These are phyloP conservation scores for Gnathonemus longibarbis DNA, from an alignment of 2,113 vertebrate species.

Conservation along the genomic window DNA sequence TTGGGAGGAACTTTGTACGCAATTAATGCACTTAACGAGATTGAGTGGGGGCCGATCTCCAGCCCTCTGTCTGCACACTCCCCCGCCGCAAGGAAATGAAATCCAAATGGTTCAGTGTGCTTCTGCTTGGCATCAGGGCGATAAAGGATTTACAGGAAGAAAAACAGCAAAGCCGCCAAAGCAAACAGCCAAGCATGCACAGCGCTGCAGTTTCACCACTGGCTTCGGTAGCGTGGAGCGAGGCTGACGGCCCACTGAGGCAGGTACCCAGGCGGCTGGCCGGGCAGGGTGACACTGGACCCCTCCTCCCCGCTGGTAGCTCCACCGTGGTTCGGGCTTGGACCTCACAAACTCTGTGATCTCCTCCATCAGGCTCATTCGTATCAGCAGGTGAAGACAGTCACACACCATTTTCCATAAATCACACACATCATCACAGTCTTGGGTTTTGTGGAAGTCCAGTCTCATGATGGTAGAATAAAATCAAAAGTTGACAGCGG, in stretches of 20 bases:
- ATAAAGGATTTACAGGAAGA: background rate
- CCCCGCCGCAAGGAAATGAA: background rate
- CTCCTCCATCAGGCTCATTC: slow-evolving; percentile 8
- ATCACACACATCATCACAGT: slow-evolving; percentile 4
- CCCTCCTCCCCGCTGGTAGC: background rate
- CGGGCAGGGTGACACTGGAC: background rate
- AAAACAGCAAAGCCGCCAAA: background rate
- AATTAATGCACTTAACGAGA: slow-evolving; percentile 4
- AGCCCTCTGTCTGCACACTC: background rate
- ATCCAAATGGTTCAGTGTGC: background rate
- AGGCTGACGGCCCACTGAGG: background rate
- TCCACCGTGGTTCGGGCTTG: background rate
- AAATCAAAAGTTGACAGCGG: background rate
- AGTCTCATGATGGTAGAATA: background rate
- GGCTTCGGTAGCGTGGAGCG: background rate
- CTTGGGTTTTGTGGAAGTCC: background rate
- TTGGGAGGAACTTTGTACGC: background rate
- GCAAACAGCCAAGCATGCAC: background rate
- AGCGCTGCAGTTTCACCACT: background rate
- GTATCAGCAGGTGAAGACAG: slow-evolving; percentile 24
- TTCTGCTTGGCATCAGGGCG: slow-evolving; percentile 11
- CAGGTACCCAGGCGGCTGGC: background rate
- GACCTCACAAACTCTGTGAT: slow-evolving; percentile 23
- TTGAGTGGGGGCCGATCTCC: background rate
- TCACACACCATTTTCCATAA: slow-evolving; percentile 25